These are phyloP conservation scores for Callosobruchus maculatus DNA, from an alignment of 2,888 invertebrate genomes.

Conservation along the genomic window DNA sequence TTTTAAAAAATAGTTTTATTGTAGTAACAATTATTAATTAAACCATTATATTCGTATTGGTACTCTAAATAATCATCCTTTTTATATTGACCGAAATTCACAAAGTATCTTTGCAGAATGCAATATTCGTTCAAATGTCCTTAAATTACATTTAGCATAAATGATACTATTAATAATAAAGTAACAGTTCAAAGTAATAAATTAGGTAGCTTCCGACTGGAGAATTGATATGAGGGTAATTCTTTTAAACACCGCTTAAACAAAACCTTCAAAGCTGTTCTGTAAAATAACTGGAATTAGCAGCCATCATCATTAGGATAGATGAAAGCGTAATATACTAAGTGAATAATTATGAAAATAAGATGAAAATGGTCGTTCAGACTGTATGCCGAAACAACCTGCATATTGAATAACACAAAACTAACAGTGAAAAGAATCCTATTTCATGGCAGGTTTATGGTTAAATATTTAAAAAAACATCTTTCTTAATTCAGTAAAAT, in stretches of 20 bases:
- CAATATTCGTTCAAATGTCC: neutral
- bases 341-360: neutral
- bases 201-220: neutral
- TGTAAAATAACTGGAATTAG: neutral
- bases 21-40: too few relatives aligned
- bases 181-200: neutral
- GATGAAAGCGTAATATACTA: neutral
- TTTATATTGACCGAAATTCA: too few relatives aligned
- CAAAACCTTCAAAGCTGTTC: neutral
- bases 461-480: too few relatives aligned
- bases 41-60: too few relatives aligned
- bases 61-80: too few relatives aligned
- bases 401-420: neutral
- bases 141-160: neutral
- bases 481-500: too few relatives aligned
- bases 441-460: too few relatives aligned
- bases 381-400: neutral
- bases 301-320: neutral
- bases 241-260: neutral
- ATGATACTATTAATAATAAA: neutral
- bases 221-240: neutral
- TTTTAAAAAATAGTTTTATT: too few relatives aligned
- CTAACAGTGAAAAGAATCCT: neutral
- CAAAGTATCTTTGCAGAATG: neutral
- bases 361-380: neutral